Evolutionary conservation across 1,140 invertebrate species (phyloP).

Genomic region (Micrasema minimum): DNA sequence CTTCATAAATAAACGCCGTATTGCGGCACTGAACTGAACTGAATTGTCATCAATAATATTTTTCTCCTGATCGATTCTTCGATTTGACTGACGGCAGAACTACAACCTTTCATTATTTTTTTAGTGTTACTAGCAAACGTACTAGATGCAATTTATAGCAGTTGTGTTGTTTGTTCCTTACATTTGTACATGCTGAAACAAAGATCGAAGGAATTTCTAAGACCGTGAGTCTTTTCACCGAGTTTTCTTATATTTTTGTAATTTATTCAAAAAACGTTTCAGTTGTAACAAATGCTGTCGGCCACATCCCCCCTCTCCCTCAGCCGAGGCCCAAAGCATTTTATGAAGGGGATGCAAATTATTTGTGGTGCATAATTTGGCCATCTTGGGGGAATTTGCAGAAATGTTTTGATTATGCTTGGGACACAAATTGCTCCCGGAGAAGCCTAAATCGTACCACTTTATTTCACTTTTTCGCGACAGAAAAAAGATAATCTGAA

Average conservation of each 20-base stretch:
- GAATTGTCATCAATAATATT: too few species aligned
- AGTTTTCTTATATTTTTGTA: slow-evolving; percentile 10
- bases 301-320: not conserved
- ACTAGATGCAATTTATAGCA: not conserved
- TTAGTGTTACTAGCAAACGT: too few species aligned
- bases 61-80: too few species aligned
- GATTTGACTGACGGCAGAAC: too few species aligned
- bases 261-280: slow-evolving; percentile 10
- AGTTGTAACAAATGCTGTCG: slow-evolving; percentile 4
- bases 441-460: not conserved
- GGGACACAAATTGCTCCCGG: not conserved
- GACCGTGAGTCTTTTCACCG: not conserved
- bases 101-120: too few species aligned
- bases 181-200: not conserved
- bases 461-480: not conserved
- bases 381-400: not conserved
- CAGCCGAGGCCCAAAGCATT: not conserved
- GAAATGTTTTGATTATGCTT: slow-evolving; percentile 8
- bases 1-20: too few species aligned
- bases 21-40: too few species aligned
- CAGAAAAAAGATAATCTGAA: not conserved
- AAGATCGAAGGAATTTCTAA: not conserved
- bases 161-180: not conserved
- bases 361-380: slow-evolving; percentile 13
- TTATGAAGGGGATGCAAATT: not conserved